Conservation (phyloP, 2,113 vertebrate genomes). For the Python bivittatus region DNA sequence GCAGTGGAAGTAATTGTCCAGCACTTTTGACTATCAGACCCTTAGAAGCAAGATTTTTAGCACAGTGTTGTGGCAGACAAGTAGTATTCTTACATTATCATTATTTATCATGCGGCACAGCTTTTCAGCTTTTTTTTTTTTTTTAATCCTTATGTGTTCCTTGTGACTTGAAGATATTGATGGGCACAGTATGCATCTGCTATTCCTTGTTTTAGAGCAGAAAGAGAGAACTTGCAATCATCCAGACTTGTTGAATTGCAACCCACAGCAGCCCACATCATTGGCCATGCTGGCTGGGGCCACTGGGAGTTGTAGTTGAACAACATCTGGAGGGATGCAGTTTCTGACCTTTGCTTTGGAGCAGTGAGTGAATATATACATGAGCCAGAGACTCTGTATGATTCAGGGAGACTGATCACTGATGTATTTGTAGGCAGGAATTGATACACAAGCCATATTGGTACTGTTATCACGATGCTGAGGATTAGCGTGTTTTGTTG, state of each 20-base stretch:
- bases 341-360: neutral
- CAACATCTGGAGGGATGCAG: neutral
- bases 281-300: neutral
- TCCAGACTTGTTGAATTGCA: neutral
- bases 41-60: neutral
- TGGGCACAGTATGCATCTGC: neutral
- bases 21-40: neutral
- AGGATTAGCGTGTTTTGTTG: neutral
- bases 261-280: neutral
- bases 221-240: neutral
- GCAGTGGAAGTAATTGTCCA: neutral
- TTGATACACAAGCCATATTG: neutral
- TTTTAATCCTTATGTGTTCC: neutral
- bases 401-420: neutral
- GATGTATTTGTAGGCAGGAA: neutral
- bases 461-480: neutral
- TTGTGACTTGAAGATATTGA: neutral
- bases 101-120: conserved; percentile 1
- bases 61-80: neutral
- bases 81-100: neutral
- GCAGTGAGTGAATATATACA: rapidly evolving
- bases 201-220: neutral
- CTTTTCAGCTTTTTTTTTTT: neutral
- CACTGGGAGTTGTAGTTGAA: neutral
- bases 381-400: rapidly evolving